Evolutionary conservation across 1,140 invertebrate species (phyloP), one percentile per base, ranked within the genome.

Genomic region (Pseudomyrmex flavicornis): DNA sequence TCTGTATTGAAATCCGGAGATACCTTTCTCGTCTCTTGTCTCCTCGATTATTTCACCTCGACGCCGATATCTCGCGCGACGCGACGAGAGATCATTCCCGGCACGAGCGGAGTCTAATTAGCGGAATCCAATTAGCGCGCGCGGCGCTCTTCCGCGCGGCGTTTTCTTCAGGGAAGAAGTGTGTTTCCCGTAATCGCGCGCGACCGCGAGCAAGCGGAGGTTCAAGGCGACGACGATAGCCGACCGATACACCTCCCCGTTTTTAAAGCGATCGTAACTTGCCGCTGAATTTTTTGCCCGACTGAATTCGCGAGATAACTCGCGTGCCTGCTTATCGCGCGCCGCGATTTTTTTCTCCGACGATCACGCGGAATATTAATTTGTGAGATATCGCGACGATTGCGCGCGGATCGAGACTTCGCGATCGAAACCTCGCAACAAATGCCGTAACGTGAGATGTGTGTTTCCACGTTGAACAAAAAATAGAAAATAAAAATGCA

Each of bases 41-140:
- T 44, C 4, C 12, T 13, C 22, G 15, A 63, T 52, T 72, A 35
- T 73, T 65, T 17, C 10, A 1, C 35, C 48, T 12, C 44, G 73
- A 7, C 68, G 56, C n/a, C 61, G 22, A 75, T 26, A 59, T 74
- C 58, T 62, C 73, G 79, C 22, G n/a, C 72, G 35, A 35, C 35
- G 35, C 15, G 9, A 35, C 35, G 80, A 35, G 56, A 26, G 20
- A 79, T 75, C 48, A 68, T 56, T 54, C 26, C 62, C 52, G 48
- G 77, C n/a, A 20, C 61, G 56, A 61, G 15, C 52, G 52, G 2
- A 54, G 63, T 54, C 65, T 85, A 88, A 87, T 88, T 88, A 88
- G 61, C 48, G 56, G 65, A 87, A 88, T 87, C 59, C 85, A 88
- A 87, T 88, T 88, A 88, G 75, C 61, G 26, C 35, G 26, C 9